Evolutionary conservation across 2,888 invertebrate species (phyloP).

Genomic region (Nasonovia ribisnigri): DNA sequence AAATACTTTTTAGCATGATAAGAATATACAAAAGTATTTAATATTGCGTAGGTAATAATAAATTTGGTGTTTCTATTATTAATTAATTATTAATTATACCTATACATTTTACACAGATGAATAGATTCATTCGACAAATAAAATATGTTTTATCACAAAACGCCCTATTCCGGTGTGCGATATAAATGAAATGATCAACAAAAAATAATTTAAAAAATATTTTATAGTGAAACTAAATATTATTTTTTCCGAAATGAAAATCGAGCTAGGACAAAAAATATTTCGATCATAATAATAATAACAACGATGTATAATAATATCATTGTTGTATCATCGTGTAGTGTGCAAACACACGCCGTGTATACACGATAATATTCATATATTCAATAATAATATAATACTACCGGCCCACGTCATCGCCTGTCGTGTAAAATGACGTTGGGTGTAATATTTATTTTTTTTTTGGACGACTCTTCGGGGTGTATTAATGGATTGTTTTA

Average conservation of each 20-base stretch:
- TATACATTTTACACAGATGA: neutral
- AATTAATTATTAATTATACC: neutral
- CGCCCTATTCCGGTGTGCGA: neutral
- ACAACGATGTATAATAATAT: neutral
- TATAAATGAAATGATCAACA: neutral
- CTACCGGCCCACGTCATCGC: neutral
- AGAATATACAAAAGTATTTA: neutral
- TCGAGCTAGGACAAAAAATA: neutral
- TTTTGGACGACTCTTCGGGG: neutral
- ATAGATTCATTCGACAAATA: neutral
- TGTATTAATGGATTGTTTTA: slow-evolving; percentile 58
- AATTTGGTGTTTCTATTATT: neutral
- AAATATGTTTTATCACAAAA: neutral
- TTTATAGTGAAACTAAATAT: neutral
- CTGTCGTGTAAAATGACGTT: neutral
- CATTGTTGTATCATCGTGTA: neutral
- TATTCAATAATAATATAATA: neutral
- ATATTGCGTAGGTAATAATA: neutral
- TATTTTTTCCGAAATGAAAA: neutral
- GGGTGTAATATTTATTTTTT: neutral
- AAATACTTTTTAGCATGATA: neutral
- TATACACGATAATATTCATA: neutral
- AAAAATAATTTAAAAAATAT: neutral
- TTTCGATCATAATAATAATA: neutral
- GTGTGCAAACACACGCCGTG: neutral